Conservation (phyloP, 2,113 vertebrate genomes). For the Miniopterus natalensis region DNA sequence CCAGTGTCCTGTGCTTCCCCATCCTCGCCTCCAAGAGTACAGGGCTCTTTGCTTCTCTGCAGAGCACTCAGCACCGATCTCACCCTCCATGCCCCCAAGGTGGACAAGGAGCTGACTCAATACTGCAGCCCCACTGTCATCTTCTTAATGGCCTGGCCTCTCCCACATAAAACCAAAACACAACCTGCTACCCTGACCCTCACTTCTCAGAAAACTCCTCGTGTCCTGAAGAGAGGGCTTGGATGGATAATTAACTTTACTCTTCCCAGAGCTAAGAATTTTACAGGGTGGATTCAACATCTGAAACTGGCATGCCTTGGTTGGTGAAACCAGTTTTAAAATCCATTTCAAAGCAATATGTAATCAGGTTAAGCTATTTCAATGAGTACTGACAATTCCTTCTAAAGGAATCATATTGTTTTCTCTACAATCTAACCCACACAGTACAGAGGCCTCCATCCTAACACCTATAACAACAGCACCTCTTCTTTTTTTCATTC, state of each 20-base stretch:
- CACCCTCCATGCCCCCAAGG: not conserved
- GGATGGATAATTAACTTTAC: not conserved
- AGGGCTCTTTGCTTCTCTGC: not conserved
- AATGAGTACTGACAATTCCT: not conserved
- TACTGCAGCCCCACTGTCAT: not conserved
- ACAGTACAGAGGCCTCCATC: not conserved
- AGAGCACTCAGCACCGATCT: fast-evolving
- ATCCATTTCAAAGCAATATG: not conserved
- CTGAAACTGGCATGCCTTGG: not conserved
- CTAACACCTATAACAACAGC: no score
- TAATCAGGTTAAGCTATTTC: not conserved
- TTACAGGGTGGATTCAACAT: not conserved
- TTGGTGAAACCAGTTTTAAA: not conserved
- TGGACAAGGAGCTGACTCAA: not conserved
- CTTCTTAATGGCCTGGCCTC: no score
- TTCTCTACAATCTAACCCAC: not conserved
- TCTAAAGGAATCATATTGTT: not conserved
- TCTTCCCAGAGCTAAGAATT: not conserved
- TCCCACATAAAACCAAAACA: not conserved
- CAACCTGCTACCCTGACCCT: not conserved
- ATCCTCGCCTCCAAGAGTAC: not conserved
- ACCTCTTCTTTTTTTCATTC: no score
- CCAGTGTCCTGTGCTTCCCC: not conserved
- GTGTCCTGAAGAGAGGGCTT: not conserved
- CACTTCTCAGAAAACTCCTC: not conserved